Conservation (phyloP, 2,113 vertebrate species). For the Bothrops jararaca region DNA sequence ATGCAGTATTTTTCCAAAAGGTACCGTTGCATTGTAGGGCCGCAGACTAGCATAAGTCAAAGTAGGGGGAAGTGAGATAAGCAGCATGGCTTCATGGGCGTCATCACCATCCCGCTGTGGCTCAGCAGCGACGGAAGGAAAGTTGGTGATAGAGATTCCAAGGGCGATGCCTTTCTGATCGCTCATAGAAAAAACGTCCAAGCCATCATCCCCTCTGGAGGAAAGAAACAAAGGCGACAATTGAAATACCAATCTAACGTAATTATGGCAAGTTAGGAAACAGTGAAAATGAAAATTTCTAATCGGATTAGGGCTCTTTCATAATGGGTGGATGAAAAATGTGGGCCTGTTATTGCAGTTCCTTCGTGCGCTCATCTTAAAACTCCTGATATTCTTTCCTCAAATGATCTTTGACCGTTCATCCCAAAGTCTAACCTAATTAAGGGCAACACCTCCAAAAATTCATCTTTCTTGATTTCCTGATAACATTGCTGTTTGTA, state of each 20-base stretch:
- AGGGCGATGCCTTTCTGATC: constrained; percentile 85
- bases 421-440: not conserved
- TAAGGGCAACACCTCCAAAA: not conserved
- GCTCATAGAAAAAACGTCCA: constrained; percentile 80
- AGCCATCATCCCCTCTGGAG: constrained; percentile 70
- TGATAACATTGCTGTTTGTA: not conserved
- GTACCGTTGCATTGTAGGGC: constrained; percentile 45
- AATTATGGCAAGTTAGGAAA: not conserved
- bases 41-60: constrained; percentile 80
- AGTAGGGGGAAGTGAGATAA: constrained; percentile 75
- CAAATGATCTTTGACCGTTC: not conserved
- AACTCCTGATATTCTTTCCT: not conserved
- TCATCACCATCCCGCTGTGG: constrained; percentile 86
- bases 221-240: not conserved
- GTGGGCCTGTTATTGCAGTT: not conserved
- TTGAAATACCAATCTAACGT: not conserved
- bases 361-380: not conserved
- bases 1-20: not conserved
- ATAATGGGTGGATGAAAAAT: not conserved
- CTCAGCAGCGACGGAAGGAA: constrained; percentile 74
- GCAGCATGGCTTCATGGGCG: constrained; percentile 85
- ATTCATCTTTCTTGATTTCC: not conserved
- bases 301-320: not conserved
- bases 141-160: constrained; percentile 83
- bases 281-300: not conserved